phyloP scores from a whole-genome alignment of 2,797 vertebrate species.

The Antrozous pallidus region DNA sequence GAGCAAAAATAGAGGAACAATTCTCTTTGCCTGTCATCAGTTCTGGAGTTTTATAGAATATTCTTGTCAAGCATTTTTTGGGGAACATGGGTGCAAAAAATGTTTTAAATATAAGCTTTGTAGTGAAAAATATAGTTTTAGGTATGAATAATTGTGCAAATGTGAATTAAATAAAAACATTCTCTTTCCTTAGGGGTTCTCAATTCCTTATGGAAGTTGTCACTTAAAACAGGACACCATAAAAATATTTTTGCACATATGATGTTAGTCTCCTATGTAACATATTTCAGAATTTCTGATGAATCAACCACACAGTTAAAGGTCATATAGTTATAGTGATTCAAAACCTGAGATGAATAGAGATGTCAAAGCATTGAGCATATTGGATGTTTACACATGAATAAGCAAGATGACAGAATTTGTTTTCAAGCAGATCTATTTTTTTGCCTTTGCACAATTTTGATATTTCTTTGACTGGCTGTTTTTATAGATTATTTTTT shows the following conservation, averaged over 20 bases:
- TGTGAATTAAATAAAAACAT: background rate
- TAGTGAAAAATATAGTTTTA: conserved; percentile 1
- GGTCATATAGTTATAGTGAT: conserved; percentile 55
- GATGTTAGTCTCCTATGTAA: background rate
- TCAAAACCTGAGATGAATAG: conserved; percentile 46
- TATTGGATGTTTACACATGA: conserved; percentile 68
- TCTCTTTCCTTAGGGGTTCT: background rate
- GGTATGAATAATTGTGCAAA: background rate
- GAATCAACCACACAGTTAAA: conserved; percentile 56
- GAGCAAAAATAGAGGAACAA: background rate
- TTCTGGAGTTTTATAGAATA: background rate
- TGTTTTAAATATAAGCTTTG: background rate
- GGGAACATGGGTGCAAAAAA: background rate
- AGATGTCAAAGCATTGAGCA: conserved; percentile 65
- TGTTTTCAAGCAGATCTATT: conserved; percentile 41
- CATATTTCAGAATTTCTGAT: conserved; percentile 54
- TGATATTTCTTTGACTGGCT: conserved; percentile 46
- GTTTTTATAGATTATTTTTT: conserved; percentile 60
- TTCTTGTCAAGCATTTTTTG: background rate
- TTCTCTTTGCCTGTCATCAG: background rate
- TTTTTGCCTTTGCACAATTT: conserved; percentile 51
- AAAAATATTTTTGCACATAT: background rate
- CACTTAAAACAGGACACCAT: background rate
- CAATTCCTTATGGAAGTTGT: background rate
- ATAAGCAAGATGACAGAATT: conserved; percentile 62